Percentiles rank a stretch among this genome's conserved stretches.
These are phyloP conservation scores for Athetis lepigone DNA, from an alignment of 2,888 invertebrate genomes.

Conservation along the genomic window DNA sequence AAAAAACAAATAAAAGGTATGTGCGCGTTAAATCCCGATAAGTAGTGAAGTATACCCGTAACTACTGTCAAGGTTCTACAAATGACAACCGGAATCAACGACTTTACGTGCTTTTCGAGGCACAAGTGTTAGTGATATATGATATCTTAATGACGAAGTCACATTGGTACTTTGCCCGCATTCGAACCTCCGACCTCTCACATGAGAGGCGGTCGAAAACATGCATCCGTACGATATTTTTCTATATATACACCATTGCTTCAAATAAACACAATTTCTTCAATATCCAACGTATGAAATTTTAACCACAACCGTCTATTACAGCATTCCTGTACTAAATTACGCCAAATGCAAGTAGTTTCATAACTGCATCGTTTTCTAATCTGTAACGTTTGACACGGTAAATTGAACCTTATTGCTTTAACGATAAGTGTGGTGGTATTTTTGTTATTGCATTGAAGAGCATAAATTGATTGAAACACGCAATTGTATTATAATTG, in stretches of 20 bases:
- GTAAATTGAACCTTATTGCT: not conserved
- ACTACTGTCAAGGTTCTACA: too few relatives aligned
- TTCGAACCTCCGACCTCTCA: too few relatives aligned
- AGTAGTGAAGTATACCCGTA: too few relatives aligned
- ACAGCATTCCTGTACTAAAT: constrained; percentile 60
- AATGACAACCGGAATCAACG: too few relatives aligned
- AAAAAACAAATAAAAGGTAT: too few relatives aligned
- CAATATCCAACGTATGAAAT: constrained; percentile 36
- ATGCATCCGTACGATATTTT: not conserved
- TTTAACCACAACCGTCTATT: constrained; percentile 36
- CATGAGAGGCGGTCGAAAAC: too few relatives aligned
- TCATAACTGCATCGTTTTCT: constrained; percentile 58
- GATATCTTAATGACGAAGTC: too few relatives aligned
- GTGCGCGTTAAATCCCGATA: too few relatives aligned
- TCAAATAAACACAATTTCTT: constrained; percentile 5
- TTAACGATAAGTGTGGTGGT: not conserved
- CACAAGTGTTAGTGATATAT: too few relatives aligned
- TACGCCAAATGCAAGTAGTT: constrained; percentile 46
- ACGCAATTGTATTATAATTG: constrained; percentile 52
- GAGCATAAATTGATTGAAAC: constrained; percentile 43
- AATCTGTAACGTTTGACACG: constrained; percentile 17
- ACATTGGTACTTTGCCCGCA: too few relatives aligned
- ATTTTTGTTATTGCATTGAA: not conserved
- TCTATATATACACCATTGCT: not conserved
- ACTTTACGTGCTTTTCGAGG: too few relatives aligned